Conservation (phyloP, 2,113 vertebrate species). For the Tonatia bakeri region DNA sequence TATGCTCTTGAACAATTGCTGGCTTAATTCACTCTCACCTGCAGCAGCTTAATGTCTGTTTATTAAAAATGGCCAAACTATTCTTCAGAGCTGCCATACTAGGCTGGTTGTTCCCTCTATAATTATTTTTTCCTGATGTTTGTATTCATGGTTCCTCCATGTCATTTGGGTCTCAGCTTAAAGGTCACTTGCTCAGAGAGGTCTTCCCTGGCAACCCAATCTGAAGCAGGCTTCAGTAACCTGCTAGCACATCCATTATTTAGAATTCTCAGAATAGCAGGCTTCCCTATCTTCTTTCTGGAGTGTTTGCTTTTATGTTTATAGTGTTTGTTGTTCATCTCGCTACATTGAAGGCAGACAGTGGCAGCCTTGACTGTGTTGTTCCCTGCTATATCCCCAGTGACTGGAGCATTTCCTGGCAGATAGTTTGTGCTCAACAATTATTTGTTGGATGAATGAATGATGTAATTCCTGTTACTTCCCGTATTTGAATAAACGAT, state of each 20-base stretch:
- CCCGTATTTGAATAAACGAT: conserved; percentile 22
- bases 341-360: neutral
- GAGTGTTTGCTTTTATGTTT: neutral
- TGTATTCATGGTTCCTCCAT: neutral
- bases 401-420: conserved; percentile 22
- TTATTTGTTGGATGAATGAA: conserved; percentile 40
- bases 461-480: neutral
- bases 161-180: neutral
- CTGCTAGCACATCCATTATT: neutral
- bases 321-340: conserved; percentile 28
- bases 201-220: neutral
- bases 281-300: neutral
- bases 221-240: neutral
- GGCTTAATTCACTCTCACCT: neutral
- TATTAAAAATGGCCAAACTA: neutral
- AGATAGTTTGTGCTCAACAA: conserved; percentile 3
- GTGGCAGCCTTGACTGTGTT: neutral
- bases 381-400: neutral
- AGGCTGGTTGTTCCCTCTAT: neutral
- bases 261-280: neutral
- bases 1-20: neutral
- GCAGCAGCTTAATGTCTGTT: neutral
- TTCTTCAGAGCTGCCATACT: neutral
- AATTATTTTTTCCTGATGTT: neutral
- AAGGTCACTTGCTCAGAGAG: conserved; percentile 23